phyloP scores from a whole-genome alignment of 1,140 invertebrate genomes.

The Drusus annulatus region DNA sequence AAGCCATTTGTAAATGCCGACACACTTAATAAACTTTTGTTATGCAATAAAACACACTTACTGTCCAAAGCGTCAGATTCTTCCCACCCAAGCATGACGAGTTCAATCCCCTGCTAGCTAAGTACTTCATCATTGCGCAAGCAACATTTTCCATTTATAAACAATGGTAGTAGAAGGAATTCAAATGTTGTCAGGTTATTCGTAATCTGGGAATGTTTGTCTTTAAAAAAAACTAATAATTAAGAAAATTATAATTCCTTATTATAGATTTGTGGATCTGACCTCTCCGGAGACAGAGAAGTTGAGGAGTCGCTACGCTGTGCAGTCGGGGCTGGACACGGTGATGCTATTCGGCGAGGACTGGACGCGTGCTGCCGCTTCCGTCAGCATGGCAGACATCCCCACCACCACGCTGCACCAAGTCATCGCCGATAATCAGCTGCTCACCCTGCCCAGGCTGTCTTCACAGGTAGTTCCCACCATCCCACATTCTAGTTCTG shows the following conservation, averaged over 20 bases:
- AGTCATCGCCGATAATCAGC: constrained; percentile 91
- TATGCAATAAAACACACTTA: too few species aligned
- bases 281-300: constrained; percentile 72
- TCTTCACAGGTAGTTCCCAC: constrained; percentile 92
- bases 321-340: constrained; percentile 85
- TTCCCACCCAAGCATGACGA: too few species aligned
- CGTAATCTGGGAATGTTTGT: too few species aligned
- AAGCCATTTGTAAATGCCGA: too few species aligned
- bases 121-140: too few species aligned
- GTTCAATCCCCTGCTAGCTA: too few species aligned
- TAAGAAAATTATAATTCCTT: not conserved
- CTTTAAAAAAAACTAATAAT: not conserved
- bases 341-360: constrained; percentile 95
- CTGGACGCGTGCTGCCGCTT: constrained; percentile 83
- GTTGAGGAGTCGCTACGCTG: constrained; percentile 80
- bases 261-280: constrained; percentile 77
- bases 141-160: too few species aligned
- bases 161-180: too few species aligned
- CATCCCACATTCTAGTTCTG: too few species aligned
- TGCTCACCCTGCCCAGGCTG: constrained; percentile 88
- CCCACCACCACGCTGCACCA: constrained; percentile 89
- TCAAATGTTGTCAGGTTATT: too few species aligned
- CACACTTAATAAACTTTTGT: too few species aligned
- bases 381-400: constrained; percentile 91
- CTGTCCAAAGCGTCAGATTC: too few species aligned